Base-by-base conservation (phyloP, 2,888 invertebrate genomes). In the Erpobdella octoculata region DNA sequence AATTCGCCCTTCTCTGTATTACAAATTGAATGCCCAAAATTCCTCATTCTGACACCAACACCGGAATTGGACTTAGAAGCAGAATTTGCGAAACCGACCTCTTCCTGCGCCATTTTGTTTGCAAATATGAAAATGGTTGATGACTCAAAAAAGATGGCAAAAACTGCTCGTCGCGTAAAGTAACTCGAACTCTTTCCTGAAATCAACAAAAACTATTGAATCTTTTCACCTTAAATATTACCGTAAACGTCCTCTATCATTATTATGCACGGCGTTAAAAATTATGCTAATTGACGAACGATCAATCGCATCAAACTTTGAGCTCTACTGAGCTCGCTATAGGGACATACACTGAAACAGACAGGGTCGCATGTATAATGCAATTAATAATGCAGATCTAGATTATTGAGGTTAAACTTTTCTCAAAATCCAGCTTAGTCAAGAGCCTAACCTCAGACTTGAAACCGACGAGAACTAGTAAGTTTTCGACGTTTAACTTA, bases 81-180 rank as follows among this genome's bases (percentile, higher is more conserved):
- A 35, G 31, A 25, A 37, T 65, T 53, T n/a, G 36, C 35, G 35
- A 31, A 66, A 33, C 46, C 73, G 38, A 41, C 73, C n/a, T 67
- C 73, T 31, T 71, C 67, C 31, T 61, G 33, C 66, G 73, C 73
- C 73, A 73, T 73, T 59, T 71, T 71, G 33, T 70, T 41, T 70
- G 25, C 31, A 58, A 28, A 41, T 69, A 53, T 58, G 58, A 67
- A 36, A 69, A 69, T 48, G 48, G 48, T 58, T 69, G 48, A 69
- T 21, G 58, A 69, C 21, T 33, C 35, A 58, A 69, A 69, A 46
- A 41, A 28, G 67, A 67, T 67, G 67, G 41, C 18, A 41, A 25
- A 67, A 28, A 53, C 53, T 25, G 28, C 53, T n/a, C 2, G 53
- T 53, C 21, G 21, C 53, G 53, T 53, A 53, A 28, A 53, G 53